phyloP scores from a whole-genome alignment of 1,140 invertebrate genomes.

The Acromyrmex charruanus region DNA sequence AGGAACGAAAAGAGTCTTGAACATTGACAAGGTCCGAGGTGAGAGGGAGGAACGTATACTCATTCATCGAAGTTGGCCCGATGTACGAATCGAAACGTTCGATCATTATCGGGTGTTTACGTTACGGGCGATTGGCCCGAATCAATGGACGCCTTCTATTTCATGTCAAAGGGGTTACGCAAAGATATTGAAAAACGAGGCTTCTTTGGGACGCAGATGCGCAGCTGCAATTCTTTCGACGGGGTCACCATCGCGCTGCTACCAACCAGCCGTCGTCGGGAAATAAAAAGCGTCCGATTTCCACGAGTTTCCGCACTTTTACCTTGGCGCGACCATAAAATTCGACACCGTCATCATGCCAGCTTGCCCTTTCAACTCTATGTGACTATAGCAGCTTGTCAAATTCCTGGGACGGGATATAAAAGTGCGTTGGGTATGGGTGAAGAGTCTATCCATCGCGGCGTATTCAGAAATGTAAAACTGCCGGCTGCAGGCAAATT shows the following conservation, averaged over 20 bases:
- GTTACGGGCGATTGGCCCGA: slow-evolving; percentile 66
- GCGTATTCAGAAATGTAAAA: slow-evolving; percentile 27
- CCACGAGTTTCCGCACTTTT: slow-evolving; percentile 43
- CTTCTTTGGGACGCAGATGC: not conserved
- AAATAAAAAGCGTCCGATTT: slow-evolving; percentile 65
- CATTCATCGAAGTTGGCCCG: slow-evolving; percentile 3
- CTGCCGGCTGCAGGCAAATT: not conserved
- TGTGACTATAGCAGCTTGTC: slow-evolving; percentile 1
- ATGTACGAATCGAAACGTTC: slow-evolving; percentile 45
- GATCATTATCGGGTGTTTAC: slow-evolving; percentile 74
- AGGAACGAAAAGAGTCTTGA: not conserved
- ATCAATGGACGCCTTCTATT: slow-evolving; percentile 64
- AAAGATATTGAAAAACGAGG: slow-evolving; percentile 59
- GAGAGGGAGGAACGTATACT: not conserved
- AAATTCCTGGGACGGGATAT: not conserved
- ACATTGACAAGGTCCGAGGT: not conserved
- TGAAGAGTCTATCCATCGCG: not conserved
- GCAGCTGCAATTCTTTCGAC: slow-evolving; percentile 34
- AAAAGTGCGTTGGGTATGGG: not conserved
- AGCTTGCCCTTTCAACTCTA: slow-evolving; percentile 29
- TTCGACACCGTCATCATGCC: slow-evolving; percentile 21
- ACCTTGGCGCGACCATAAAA: slow-evolving; percentile 17
- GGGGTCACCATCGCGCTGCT: not conserved
- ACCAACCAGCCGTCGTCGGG: slow-evolving; percentile 32
- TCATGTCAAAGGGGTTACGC: slow-evolving; percentile 59